These are phyloP conservation scores for Cariama cristata DNA, from an alignment of 2,113 vertebrate species.

Conservation along the genomic window DNA sequence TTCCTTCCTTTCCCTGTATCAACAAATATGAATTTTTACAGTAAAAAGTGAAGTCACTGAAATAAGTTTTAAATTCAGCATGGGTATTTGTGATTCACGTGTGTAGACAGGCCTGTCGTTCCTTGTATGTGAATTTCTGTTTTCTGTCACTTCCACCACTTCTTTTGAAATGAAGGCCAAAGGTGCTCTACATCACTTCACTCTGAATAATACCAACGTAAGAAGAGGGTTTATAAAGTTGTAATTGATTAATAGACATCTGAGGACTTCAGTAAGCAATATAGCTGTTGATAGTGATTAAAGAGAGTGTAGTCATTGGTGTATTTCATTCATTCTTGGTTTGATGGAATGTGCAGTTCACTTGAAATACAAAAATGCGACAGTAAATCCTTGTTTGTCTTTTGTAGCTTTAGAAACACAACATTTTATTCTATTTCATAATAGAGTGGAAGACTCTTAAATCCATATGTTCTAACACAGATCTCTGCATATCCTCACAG, in stretches of 20 bases:
- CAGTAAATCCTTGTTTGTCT: neutral
- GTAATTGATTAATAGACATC: neutral
- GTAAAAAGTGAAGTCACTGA: neutral
- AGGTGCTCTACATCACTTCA: neutral
- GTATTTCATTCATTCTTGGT: conserved; percentile 29
- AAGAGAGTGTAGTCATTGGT: neutral
- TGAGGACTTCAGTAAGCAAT: neutral
- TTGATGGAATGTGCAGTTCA: neutral
- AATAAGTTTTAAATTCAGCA: neutral
- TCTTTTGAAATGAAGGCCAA: neutral
- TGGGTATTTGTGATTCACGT: neutral
- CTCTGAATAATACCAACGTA: neutral
- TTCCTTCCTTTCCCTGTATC: neutral
- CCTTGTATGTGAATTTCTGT: neutral
- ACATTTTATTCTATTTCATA: neutral
- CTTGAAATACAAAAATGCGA: conserved; percentile 3
- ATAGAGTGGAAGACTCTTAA: neutral
- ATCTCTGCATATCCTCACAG: neutral
- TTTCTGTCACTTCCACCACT: neutral
- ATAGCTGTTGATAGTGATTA: neutral
- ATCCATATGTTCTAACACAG: neutral
- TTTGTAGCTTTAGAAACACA: neutral
- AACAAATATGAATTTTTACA: neutral
- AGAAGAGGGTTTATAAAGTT: neutral
- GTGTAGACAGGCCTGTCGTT: neutral